Base-by-base conservation (phyloP, 2,888 invertebrate genomes). In the Clusia tigrina region DNA sequence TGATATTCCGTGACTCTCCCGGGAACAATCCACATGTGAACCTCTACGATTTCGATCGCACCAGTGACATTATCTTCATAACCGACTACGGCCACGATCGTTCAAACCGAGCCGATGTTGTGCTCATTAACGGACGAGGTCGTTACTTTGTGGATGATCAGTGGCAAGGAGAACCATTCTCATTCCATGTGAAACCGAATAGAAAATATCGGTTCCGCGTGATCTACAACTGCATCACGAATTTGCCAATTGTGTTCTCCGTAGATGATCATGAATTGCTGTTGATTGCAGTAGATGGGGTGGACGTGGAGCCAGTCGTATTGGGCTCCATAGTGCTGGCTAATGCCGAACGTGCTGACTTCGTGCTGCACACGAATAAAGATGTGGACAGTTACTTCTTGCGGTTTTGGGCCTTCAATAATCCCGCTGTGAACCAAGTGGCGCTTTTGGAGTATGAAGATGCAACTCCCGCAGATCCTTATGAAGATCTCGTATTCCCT, bases 111-210 rank as follows among this genome's bases (percentile, higher is more conserved):
- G 24, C 20, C 2, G n/a, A 15, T 32, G 42, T 37, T 1, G 48
- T 26, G 12, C 23, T 15, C 68, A 64, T 18, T 69, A 71, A 15
- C 72, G 76, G 1, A n/a, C n/a, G n/a, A n/a, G n/a, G n/a, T n/a
- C n/a, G n/a, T n/a, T n/a, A n/a, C n/a, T n/a, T n/a, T n/a, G n/a
- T n/a, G n/a, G n/a, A n/a, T n/a, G n/a, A n/a, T n/a, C n/a, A n/a
- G n/a, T n/a, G n/a, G n/a, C n/a, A n/a, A 10, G 37, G 37, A 9
- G 9, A 37, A 10, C 9, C 15, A 37, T 10, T 15, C 15, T 9
- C 15, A 37, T 37, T 37, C 15, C 10, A 37, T 37, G 37, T 37
- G 37, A 15, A 37, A 15, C 37, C 37, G 15, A 37, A 37, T 37
- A 37, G 15, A 15, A 9, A 15, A 10, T 10, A 10, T 10, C 37